Conservation (phyloP, 2,113 vertebrate genomes). For the Thermophis baileyi region DNA sequence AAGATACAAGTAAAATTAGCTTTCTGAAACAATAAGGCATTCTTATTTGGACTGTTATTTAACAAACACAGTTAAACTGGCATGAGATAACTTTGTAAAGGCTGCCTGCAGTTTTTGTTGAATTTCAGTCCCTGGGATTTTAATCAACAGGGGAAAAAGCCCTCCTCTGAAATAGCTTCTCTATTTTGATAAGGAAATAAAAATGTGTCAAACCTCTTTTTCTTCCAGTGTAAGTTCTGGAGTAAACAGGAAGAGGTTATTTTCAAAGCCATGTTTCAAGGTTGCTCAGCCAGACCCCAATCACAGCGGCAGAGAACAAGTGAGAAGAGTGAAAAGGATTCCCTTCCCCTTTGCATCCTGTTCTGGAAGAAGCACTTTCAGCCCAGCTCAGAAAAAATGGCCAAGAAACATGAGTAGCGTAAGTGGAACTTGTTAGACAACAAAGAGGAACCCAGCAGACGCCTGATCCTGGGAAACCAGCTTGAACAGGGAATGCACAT, state of each 20-base stretch:
- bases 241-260: neutral
- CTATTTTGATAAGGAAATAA: slow-evolving; percentile 4
- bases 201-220: slow-evolving; percentile 15
- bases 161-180: neutral
- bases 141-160: neutral
- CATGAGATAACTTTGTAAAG: neutral
- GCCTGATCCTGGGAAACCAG: slow-evolving; percentile 1
- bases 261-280: neutral
- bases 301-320: neutral
- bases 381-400: slow-evolving; percentile 1
- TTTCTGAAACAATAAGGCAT: neutral
- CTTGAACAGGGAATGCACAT: slow-evolving; percentile 13
- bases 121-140: neutral
- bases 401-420: slow-evolving; percentile 24
- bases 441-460: slow-evolving; percentile 7
- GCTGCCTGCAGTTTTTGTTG: neutral
- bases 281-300: neutral
- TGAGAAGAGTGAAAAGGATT: neutral
- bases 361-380: slow-evolving; percentile 1
- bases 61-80: neutral
- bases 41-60: neutral
- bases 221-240: slow-evolving; percentile 11
- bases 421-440: slow-evolving; percentile 27
- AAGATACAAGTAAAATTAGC: neutral
- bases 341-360: neutral